Evolutionary conservation across 2,797 vertebrate genomes (phyloP).

Genomic region (Microctenopoma steveboyesi): DNA sequence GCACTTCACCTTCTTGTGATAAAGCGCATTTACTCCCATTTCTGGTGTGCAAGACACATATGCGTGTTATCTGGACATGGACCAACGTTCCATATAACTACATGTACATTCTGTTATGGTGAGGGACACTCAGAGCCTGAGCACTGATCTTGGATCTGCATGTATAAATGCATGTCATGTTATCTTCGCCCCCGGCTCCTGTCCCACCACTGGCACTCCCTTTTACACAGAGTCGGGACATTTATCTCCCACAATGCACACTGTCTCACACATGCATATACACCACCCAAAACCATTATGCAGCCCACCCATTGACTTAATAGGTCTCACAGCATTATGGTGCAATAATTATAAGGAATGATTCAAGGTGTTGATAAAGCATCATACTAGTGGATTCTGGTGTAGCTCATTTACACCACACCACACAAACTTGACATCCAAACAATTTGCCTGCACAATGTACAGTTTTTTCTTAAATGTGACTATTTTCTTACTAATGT

Average conservation of each 20-base stretch:
- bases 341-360: constrained; percentile 27
- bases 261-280: constrained; percentile 48
- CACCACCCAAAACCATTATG: constrained; percentile 65
- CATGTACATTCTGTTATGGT: constrained; percentile 14
- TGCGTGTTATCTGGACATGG: constrained; percentile 48
- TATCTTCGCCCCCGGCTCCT: constrained; percentile 69
- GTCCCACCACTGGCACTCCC: constrained; percentile 72
- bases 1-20: constrained; percentile 43
- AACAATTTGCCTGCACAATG: neutral
- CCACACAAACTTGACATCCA: neutral
- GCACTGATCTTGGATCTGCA: constrained; percentile 38
- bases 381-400: neutral
- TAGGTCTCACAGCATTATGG: constrained; percentile 17
- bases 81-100: constrained; percentile 5
- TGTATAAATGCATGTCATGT: constrained; percentile 45
- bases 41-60: constrained; percentile 23
- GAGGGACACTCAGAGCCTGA: constrained; percentile 7
- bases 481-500: neutral
- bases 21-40: constrained; percentile 49
- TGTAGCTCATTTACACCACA: neutral
- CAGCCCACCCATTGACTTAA: constrained; percentile 49
- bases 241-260: constrained; percentile 79
- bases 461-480: neutral
- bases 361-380: constrained; percentile 1
- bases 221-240: constrained; percentile 55